Percentiles rank a stretch among this genome's conserved stretches.
Evolutionary conservation across 2,113 vertebrate genomes (phyloP).

Genomic region (Asarcornis scutulata): DNA sequence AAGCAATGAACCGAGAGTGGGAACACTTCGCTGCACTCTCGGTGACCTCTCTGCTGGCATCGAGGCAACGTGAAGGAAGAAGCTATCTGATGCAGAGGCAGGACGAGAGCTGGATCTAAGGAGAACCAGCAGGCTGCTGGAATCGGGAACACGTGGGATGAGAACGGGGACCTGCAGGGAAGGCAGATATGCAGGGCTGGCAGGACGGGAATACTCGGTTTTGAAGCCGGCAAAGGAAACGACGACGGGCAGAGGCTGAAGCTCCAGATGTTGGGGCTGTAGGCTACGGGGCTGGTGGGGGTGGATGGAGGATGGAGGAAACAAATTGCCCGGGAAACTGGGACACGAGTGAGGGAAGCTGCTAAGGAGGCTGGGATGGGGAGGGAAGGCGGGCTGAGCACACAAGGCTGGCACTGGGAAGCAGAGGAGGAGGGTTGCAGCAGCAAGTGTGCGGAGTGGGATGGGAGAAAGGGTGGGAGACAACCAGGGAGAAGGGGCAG

Average conservation of each 20-base stretch:
- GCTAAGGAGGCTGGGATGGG: background rate
- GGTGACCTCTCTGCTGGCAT: conserved; percentile 50
- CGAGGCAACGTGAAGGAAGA: background rate
- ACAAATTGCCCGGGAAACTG: background rate
- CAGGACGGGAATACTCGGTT: background rate
- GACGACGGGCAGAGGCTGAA: background rate
- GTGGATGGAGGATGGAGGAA: background rate
- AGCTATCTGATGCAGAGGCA: background rate
- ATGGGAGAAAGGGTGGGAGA: background rate
- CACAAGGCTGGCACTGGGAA: background rate
- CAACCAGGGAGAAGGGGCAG: background rate
- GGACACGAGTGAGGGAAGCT: background rate
- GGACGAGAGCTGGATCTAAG: background rate
- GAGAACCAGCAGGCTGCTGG: background rate
- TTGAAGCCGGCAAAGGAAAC: background rate
- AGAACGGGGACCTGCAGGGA: background rate
- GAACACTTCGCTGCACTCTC: conserved; percentile 32
- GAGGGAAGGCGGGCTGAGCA: background rate
- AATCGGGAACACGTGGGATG: background rate
- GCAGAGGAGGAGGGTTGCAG: rapidly evolving
- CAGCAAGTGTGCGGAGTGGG: background rate
- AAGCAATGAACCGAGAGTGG: background rate
- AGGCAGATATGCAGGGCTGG: background rate
- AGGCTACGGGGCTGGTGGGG: background rate
- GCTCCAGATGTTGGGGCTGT: background rate